Percentiles rank a stretch among this genome's conserved stretches.
phyloP scores from a whole-genome alignment of 2,797 vertebrate genomes.

The Phrynocephalus guinanensis region DNA sequence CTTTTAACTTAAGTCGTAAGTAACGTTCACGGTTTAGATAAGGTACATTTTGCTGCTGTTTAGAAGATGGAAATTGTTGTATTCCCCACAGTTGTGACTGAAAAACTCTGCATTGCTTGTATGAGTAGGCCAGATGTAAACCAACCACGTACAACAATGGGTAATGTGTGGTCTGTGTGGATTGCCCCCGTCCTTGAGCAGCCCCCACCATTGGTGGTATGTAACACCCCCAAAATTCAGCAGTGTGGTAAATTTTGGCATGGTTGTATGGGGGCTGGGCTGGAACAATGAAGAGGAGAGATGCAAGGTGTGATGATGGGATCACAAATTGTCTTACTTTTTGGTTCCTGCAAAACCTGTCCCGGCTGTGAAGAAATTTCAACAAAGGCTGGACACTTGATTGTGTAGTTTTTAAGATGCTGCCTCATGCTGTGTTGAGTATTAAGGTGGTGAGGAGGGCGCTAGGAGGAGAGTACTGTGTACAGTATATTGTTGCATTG shows the following conservation, averaged over 20 bases:
- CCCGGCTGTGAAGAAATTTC: conserved; percentile 11
- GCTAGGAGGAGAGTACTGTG: too few relatives aligned
- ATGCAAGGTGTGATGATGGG: neutral
- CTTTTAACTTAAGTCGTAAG: neutral
- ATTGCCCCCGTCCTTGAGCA: too few relatives aligned
- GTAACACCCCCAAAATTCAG: too few relatives aligned
- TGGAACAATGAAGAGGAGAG: too few relatives aligned
- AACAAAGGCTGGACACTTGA: neutral
- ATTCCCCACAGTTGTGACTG: too few relatives aligned
- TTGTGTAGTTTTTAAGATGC: neutral
- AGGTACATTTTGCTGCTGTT: neutral
- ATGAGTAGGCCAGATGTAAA: neutral
- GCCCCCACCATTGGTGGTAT: too few relatives aligned
- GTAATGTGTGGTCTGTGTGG: too few relatives aligned
- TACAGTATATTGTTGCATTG: too few relatives aligned
- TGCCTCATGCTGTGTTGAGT: too few relatives aligned
- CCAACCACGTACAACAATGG: neutral
- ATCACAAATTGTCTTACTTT: neutral
- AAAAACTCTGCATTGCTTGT: neutral
- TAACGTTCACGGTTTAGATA: neutral
- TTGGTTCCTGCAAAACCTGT: conserved; percentile 15
- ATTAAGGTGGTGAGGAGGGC: too few relatives aligned
- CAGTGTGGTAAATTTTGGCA: too few relatives aligned
- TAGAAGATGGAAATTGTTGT: neutral
- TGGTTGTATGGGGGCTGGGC: too few relatives aligned